Evolutionary conservation across 2,113 vertebrate genomes (phyloP).

Genomic region (Phycodurus eques): DNA sequence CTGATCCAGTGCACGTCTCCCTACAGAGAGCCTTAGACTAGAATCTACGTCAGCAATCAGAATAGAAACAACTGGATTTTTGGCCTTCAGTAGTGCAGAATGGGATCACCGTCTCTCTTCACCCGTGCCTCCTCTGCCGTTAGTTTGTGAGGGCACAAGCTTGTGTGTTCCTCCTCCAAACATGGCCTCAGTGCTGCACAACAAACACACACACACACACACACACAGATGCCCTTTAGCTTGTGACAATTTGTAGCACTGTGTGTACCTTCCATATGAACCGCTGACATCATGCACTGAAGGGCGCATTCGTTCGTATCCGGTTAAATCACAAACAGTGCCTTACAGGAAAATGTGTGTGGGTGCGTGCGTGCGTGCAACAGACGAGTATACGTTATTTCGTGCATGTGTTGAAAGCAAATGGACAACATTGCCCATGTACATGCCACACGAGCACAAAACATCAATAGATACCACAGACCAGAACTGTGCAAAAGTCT

Average conservation of each 20-base stretch:
- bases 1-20: slow-evolving; percentile 23
- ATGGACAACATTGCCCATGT: slow-evolving; percentile 1
- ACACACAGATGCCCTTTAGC: slow-evolving; percentile 26
- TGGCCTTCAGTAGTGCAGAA: slow-evolving; percentile 26
- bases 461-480: slow-evolving; percentile 22
- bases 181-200: slow-evolving; percentile 1
- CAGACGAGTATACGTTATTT: not conserved
- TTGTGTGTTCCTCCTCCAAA: not conserved
- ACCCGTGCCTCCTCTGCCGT: slow-evolving; percentile 5
- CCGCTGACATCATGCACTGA: slow-evolving; percentile 39
- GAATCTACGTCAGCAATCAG: slow-evolving; percentile 25
- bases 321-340: slow-evolving; percentile 45
- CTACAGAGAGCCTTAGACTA: slow-evolving; percentile 20
- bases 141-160: not conserved
- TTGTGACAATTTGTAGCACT: slow-evolving; percentile 19
- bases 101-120: slow-evolving; percentile 5
- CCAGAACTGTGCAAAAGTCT: not conserved
- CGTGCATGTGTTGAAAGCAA: not conserved
- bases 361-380: not conserved
- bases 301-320: slow-evolving; percentile 25
- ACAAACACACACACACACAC: slow-evolving; percentile 1
- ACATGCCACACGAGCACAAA: slow-evolving; percentile 21
- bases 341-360: slow-evolving; percentile 21
- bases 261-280: slow-evolving; percentile 18
- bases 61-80: slow-evolving; percentile 29